Evolutionary conservation across 2,888 invertebrate genomes (phyloP).

Genomic region (Ochropacha duplaris): DNA sequence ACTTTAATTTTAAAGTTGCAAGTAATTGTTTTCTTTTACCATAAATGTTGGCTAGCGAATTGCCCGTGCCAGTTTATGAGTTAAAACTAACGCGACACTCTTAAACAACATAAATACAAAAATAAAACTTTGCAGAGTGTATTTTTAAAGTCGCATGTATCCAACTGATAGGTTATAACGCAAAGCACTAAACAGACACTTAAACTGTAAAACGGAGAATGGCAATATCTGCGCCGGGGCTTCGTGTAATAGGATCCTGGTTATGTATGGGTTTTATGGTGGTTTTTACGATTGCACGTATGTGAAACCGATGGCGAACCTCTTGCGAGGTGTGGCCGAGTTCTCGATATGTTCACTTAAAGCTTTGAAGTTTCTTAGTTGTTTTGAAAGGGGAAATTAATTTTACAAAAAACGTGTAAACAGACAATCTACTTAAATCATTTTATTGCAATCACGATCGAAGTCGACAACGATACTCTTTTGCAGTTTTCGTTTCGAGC

Average conservation of each 20-base stretch:
- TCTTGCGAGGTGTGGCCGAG: conserved; percentile 18
- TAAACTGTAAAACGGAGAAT: conserved; percentile 48
- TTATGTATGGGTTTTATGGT: conserved; percentile 62
- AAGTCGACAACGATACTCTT: no score
- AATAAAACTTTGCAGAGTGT: neutral
- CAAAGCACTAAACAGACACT: conserved; percentile 43
- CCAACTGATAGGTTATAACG: conserved; percentile 46
- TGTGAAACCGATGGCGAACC: neutral
- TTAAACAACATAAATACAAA: neutral
- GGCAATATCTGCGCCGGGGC: conserved; percentile 30
- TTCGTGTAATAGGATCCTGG: conserved; percentile 55
- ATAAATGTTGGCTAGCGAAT: neutral
- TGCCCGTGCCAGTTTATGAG: neutral
- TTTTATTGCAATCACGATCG: no score
- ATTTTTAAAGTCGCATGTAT: neutral
- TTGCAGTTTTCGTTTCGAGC: no score
- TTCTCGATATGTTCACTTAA: conserved; percentile 14
- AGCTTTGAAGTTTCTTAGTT: neutral
- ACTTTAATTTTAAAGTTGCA: no score
- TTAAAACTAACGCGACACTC: neutral
- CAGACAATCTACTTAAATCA: no score
- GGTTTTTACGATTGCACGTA: conserved; percentile 52
- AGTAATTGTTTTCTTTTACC: neutral
- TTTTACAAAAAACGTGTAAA: no score
- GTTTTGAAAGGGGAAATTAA: neutral